Base-by-base conservation (phyloP, 2,113 vertebrate genomes). In the Addax nasomaculatus region DNA sequence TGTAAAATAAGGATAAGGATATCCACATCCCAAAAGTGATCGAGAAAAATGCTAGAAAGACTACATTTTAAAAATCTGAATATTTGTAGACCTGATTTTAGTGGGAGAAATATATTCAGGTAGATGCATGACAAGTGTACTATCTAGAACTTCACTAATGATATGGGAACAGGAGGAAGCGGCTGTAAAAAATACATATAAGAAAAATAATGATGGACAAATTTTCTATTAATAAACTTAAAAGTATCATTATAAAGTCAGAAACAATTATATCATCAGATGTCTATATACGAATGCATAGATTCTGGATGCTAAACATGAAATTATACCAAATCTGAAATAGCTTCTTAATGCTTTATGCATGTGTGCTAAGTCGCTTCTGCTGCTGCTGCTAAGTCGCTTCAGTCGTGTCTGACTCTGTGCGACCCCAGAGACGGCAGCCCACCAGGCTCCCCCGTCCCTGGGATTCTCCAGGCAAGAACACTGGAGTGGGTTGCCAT, bases 41-140 rank as follows among this genome's bases (percentile, higher is more conserved):
- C 29, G 21, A 85, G 16, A 88, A 92, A 62, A 81, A 39, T 47
- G 39, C 45, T 62, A 57, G 53, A 17, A 85, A 92, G 10, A 55
- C 89, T 43, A 78, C 2, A 36, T 70, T 80, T 93, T 85, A 7
- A 33, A 1, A 2, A 45, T 87, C 19, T n/a, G 29, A 86, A 76
- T 94, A 93, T 64, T 39, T 89, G 3, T 76, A 89, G 58, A 92
- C 39, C 2, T 70, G 29, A 64, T 85, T 88, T 85, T 73, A 93
- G 81, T 81, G 73, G 17, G 33, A 64, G 58, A 92, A 57, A 51
- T 49, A 64, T 78, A 78, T 33, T n/a, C 7, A 64, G 14, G n/a
- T 45, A 87, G 2, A 64, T 51, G 15, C 23, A 95, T 87, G 29
- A 39, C 86, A 83, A 33, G 5, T 67, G 21, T 55, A 51, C 43